phyloP scores from a whole-genome alignment of 2,113 vertebrate genomes.

The Balaenoptera acutorostrata region DNA sequence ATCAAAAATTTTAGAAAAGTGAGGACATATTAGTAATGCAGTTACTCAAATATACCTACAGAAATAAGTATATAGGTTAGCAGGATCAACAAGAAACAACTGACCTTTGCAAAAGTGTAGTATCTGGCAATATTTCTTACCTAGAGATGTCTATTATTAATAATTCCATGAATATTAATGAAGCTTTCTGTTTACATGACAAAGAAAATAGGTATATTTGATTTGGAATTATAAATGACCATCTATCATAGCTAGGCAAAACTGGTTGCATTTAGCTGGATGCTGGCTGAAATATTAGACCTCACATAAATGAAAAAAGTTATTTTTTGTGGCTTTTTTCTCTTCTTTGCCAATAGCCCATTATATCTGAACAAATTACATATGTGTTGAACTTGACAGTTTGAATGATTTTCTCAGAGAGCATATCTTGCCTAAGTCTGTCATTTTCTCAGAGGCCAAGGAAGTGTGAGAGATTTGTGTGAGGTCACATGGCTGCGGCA shows the following conservation, averaged over 20 bases:
- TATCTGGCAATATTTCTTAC: not conserved
- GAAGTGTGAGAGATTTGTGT: not conserved
- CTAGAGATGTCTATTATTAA: not conserved
- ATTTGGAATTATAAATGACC: slow-evolving; percentile 16
- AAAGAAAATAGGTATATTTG: slow-evolving; percentile 28
- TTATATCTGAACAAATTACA: not conserved
- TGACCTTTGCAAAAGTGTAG: not conserved
- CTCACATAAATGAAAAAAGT: not conserved
- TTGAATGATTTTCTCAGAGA: not conserved
- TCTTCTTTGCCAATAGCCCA: not conserved
- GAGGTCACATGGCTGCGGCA: not conserved
- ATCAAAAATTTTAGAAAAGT: not conserved
- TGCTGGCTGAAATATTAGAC: not conserved
- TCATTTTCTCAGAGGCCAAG: not conserved
- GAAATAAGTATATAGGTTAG: not conserved
- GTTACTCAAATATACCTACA: not conserved
- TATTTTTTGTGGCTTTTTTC: not conserved
- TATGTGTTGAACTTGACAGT: not conserved
- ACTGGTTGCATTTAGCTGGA: not conserved
- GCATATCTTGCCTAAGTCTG: not conserved
- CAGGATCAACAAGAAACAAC: not conserved
- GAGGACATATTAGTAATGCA: not conserved
- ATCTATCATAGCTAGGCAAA: not conserved
- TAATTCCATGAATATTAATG: slow-evolving; percentile 38
- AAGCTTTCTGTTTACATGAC: not conserved